Conservation (phyloP, 2,888 invertebrate genomes). For the Brachyptera putata region DNA sequence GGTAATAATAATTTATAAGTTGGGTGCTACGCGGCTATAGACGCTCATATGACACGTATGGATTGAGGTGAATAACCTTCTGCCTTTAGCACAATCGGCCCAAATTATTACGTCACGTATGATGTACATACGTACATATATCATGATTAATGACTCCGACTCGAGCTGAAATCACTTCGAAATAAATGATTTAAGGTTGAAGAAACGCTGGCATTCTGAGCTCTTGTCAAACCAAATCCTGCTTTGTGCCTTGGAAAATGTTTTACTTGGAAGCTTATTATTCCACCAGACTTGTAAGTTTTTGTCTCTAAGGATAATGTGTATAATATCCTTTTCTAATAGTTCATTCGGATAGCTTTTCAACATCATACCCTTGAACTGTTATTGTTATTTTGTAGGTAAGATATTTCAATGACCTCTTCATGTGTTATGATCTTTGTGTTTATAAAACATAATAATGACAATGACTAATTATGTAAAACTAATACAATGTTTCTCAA, state of each 20-base stretch:
- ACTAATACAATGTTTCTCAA: neutral
- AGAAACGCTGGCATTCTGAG: no score
- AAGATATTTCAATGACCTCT: no score
- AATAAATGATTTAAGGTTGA: constrained; percentile 3
- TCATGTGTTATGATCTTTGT: no score
- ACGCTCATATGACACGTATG: constrained; percentile 19
- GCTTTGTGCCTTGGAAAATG: no score
- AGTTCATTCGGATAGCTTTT: no score
- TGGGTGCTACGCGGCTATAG: neutral
- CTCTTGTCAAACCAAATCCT: no score
- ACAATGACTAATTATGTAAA: neutral
- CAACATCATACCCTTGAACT: no score
- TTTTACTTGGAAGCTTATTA: no score
- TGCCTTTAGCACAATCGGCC: constrained; percentile 22
- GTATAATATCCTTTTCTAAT: no score
- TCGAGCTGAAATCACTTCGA: constrained; percentile 8
- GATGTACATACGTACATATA: constrained; percentile 17
- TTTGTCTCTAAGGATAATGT: no score
- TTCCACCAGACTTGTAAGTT: no score
- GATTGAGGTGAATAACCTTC: constrained; percentile 16
- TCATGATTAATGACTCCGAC: constrained; percentile 16
- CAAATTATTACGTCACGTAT: constrained; percentile 19
- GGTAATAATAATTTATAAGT: neutral
- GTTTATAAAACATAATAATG: neutral
- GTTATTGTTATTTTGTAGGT: no score